Conservation (phyloP, 2,113 vertebrate species). For the Prionailurus viverrinus region DNA sequence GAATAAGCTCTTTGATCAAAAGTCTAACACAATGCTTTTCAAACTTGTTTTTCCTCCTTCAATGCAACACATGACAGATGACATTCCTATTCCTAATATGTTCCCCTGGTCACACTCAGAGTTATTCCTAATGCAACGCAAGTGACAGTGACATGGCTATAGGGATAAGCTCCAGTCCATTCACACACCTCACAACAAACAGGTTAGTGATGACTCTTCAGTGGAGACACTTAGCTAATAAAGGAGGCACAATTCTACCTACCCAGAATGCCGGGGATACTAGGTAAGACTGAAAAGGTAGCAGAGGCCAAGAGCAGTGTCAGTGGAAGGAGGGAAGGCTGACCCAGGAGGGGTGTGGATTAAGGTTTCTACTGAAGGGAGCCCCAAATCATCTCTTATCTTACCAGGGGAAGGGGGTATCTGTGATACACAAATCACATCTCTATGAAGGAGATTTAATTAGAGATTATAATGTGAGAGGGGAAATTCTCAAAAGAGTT, state of each 20-base stretch:
- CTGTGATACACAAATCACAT: background rate
- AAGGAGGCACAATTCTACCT: background rate
- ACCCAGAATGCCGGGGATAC: background rate
- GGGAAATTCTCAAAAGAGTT: constrained; percentile 15
- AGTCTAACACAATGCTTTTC: background rate
- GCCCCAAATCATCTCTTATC: too few relatives aligned
- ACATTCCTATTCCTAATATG: background rate
- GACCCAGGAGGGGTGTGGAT: accelerated
- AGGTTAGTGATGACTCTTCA: background rate
- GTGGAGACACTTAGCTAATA: background rate
- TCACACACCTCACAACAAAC: background rate
- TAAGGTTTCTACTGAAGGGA: background rate
- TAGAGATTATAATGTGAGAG: background rate
- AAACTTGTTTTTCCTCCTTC: background rate
- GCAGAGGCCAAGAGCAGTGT: background rate
- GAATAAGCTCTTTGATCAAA: background rate
- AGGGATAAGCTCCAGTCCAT: background rate
- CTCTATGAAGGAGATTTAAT: background rate
- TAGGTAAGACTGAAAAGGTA: background rate
- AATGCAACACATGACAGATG: constrained; percentile 6
- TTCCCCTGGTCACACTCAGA: background rate
- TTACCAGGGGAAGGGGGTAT: background rate
- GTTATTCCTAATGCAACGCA: background rate
- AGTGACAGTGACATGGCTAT: background rate
- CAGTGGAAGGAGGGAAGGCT: background rate